phyloP scores from a whole-genome alignment of 2,888 invertebrate genomes.

The Venustoraphidia nigricollis region DNA sequence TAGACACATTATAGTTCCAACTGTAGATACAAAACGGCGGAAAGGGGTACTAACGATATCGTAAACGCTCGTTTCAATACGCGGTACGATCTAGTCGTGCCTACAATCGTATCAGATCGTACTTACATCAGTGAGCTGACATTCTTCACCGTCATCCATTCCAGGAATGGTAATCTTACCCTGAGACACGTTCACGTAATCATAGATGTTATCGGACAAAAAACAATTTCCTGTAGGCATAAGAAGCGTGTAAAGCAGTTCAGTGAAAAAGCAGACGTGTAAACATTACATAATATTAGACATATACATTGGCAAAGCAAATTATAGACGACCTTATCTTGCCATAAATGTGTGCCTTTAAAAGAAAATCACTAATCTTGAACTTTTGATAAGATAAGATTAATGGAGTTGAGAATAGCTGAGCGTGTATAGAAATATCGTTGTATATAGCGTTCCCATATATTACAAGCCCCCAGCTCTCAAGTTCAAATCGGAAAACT shows the following conservation, averaged over 20 bases:
- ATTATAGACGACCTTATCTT: too few relatives aligned
- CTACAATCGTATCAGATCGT: slow-evolving; percentile 10
- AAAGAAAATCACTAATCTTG: too few relatives aligned
- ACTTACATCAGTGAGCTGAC: slow-evolving; percentile 79
- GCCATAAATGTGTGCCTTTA: too few relatives aligned
- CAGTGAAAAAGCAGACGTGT: background rate
- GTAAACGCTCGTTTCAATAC: slow-evolving; percentile 11
- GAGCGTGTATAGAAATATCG: too few relatives aligned
- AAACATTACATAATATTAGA: background rate
- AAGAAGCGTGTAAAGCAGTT: slow-evolving; percentile 27
- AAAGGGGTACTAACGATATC: slow-evolving; percentile 4
- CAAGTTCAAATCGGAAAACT: too few relatives aligned
- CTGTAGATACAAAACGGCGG: background rate
- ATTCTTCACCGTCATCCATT: slow-evolving; percentile 93
- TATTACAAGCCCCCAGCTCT: too few relatives aligned
- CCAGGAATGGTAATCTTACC: slow-evolving; percentile 91
- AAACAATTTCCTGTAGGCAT: slow-evolving; percentile 56
- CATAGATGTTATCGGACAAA: slow-evolving; percentile 77
- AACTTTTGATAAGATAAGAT: too few relatives aligned
- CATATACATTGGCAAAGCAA: too few relatives aligned
- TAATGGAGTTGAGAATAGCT: too few relatives aligned
- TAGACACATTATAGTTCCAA: too few relatives aligned
- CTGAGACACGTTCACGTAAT: slow-evolving; percentile 90
- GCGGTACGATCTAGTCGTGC: slow-evolving; percentile 7
- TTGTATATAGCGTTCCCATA: too few relatives aligned